phyloP scores from a whole-genome alignment of 2,888 invertebrate genomes.

The Baronia brevicornis region DNA sequence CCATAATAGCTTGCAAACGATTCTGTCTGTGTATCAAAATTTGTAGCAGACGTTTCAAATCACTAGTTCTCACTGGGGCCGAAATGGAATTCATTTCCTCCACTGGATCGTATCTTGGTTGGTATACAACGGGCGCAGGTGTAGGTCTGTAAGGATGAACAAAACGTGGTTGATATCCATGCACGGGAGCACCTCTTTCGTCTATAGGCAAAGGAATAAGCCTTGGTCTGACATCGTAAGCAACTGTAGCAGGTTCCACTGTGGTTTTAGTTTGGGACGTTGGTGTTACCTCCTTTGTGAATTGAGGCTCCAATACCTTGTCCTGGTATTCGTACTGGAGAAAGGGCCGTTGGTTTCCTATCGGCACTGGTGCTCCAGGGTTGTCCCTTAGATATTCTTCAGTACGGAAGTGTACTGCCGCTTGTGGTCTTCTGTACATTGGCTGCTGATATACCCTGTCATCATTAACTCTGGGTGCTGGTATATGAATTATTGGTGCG shows the following conservation, averaged over 20 bases:
- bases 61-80: conserved; percentile 82
- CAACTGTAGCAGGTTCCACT: conserved; percentile 46
- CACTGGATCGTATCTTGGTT: conserved; percentile 60
- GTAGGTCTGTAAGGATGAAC: conserved; percentile 48
- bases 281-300: conserved; percentile 41
- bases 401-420: conserved; percentile 59
- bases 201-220: conserved; percentile 65
- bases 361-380: conserved; percentile 64
- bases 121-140: conserved; percentile 29
- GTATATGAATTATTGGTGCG: conserved; percentile 73
- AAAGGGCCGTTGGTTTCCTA: conserved; percentile 70
- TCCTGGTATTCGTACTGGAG: conserved; percentile 65
- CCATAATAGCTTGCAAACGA: conserved; percentile 73
- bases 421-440: conserved; percentile 47
- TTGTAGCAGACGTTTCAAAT: conserved; percentile 80
- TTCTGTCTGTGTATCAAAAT: conserved; percentile 79
- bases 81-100: conserved; percentile 77
- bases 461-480: conserved; percentile 50
- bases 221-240: conserved; percentile 54
- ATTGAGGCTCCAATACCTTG: conserved; percentile 65
- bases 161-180: conserved; percentile 55
- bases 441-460: conserved; percentile 57
- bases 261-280: conserved; percentile 39
- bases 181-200: conserved; percentile 60
- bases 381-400: conserved; percentile 67